Evolutionary conservation across 1,140 invertebrate genomes (phyloP).

Genomic region (Papilio xuthus): DNA sequence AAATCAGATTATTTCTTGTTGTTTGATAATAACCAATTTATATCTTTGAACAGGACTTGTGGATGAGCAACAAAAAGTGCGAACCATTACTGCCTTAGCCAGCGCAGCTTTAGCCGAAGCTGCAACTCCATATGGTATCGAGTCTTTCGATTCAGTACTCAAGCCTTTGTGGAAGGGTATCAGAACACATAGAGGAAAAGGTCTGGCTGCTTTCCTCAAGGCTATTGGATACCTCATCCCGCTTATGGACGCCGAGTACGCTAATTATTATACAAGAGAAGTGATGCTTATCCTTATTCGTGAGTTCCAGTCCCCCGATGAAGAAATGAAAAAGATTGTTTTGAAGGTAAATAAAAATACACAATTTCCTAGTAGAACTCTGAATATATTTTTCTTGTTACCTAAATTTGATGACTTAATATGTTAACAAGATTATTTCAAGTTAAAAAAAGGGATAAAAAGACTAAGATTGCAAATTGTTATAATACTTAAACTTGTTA

Average conservation of each 20-base stretch:
- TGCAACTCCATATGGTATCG: slow-evolving; percentile 99
- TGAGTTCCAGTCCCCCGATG: slow-evolving; percentile 99
- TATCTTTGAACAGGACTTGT: slow-evolving; percentile 87
- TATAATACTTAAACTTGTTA: neutral
- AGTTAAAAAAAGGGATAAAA: no score
- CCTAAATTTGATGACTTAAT: slow-evolving; percentile 28
- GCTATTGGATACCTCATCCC: slow-evolving; percentile 99
- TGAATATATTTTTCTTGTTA: slow-evolving; percentile 31
- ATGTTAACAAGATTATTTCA: neutral
- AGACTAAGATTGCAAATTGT: no score
- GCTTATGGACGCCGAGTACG: slow-evolving; percentile 99
- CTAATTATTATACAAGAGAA: slow-evolving; percentile 99
- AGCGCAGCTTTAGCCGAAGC: slow-evolving; percentile 98
- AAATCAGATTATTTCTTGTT: slow-evolving; percentile 30
- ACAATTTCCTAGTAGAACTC: slow-evolving; percentile 21
- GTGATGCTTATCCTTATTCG: slow-evolving; percentile 99
- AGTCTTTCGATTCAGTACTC: slow-evolving; percentile 99
- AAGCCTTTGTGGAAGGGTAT: slow-evolving; percentile 99
- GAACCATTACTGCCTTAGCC: slow-evolving; percentile 99
- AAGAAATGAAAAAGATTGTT: slow-evolving; percentile 99
- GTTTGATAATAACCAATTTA: no score
- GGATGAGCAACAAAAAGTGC: slow-evolving; percentile 94
- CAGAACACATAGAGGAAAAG: slow-evolving; percentile 98
- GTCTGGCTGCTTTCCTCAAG: slow-evolving; percentile 99
- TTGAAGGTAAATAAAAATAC: slow-evolving; percentile 90